These are phyloP conservation scores for Diachasmimorpha longicaudata DNA, from an alignment of 1,140 invertebrate species.

Conservation along the genomic window DNA sequence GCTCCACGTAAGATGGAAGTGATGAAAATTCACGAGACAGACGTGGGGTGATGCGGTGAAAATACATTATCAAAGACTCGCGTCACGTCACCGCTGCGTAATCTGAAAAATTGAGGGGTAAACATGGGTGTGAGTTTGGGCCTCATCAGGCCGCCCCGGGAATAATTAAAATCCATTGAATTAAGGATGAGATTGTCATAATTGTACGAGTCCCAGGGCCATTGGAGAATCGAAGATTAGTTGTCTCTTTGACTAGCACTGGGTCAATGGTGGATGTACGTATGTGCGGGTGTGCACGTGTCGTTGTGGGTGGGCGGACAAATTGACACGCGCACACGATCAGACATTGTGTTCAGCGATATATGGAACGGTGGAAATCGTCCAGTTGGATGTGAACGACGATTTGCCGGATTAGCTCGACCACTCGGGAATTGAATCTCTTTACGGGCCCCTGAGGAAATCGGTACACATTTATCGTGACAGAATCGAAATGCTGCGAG, in stretches of 20 bases:
- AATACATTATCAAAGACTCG: conserved; percentile 24
- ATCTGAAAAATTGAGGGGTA: neutral
- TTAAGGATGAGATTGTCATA: too few species aligned
- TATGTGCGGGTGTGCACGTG: neutral
- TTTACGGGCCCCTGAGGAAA: neutral
- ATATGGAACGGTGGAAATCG: conserved; percentile 11
- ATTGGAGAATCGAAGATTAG: conserved; percentile 38
- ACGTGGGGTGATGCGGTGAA: neutral
- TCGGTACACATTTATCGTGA: neutral
- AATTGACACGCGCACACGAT: conserved; percentile 38
- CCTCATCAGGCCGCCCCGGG: too few species aligned
- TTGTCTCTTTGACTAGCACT: conserved; percentile 1
- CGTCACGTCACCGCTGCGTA: neutral
- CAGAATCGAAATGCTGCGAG: neutral
- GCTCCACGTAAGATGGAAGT: conserved; percentile 6
- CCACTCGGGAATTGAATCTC: neutral
- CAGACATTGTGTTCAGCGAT: conserved; percentile 33
- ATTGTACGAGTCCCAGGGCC: too few species aligned
- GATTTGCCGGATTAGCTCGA: neutral
- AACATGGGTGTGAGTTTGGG: neutral
- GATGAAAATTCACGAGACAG: conserved; percentile 22
- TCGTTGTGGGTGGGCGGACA: conserved; percentile 32
- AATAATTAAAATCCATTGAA: too few species aligned
- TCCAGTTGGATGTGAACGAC: neutral
- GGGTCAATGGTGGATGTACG: neutral